phyloP scores from a whole-genome alignment of 64 coral and sea anemone genomes.

The Exaiptasia diaphana region DNA sequence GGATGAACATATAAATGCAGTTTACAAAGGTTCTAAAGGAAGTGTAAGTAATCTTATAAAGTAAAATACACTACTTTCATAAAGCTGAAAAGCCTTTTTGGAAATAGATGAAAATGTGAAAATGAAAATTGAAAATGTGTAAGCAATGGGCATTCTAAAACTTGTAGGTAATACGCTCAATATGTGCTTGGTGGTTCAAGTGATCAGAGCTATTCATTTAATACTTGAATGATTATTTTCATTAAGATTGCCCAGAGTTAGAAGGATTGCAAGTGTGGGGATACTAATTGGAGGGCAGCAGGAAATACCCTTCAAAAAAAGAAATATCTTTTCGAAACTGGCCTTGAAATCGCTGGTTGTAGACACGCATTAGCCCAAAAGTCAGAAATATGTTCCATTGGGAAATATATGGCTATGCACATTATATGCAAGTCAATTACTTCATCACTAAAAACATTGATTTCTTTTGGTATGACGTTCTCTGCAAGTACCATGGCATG shows the following conservation, averaged over 20 bases:
- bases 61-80: too few relatives aligned
- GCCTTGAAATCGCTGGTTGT: conserved; percentile 49
- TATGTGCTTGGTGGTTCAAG: too few relatives aligned
- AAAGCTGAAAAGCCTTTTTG: too few relatives aligned
- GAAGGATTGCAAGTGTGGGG: conserved; percentile 32
- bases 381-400: conserved; percentile 48
- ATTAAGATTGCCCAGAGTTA: conserved; percentile 4
- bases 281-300: conserved; percentile 39
- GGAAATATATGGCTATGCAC: conserved; percentile 67
- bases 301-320: conserved; percentile 43
- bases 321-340: conserved; percentile 36
- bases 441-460: conserved; percentile 10
- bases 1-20: conserved; percentile 24
- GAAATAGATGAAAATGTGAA: too few relatives aligned
- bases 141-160: too few relatives aligned
- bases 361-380: conserved; percentile 48
- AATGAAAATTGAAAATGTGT: too few relatives aligned
- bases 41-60: too few relatives aligned
- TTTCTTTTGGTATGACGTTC: conserved; percentile 65
- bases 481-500: conserved; percentile 61
- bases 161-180: too few relatives aligned
- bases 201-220: too few relatives aligned
- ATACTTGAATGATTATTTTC: background rate
- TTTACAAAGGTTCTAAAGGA: conserved; percentile 34
- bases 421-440: conserved; percentile 46